These are phyloP conservation scores for Empidonax traillii DNA, from an alignment of 2,113 vertebrate species.

Conservation along the genomic window DNA sequence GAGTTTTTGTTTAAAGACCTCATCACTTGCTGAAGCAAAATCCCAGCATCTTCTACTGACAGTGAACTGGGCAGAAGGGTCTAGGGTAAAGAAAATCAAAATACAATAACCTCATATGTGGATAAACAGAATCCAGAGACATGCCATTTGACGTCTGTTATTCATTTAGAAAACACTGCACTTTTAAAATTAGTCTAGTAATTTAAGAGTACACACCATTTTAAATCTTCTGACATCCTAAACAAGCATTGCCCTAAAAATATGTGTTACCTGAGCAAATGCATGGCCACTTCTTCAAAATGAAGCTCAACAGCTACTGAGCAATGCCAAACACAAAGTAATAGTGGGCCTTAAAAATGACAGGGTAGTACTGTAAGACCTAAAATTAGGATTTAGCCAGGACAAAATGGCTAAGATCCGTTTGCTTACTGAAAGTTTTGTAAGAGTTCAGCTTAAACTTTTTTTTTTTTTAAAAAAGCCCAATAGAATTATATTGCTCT, in stretches of 20 bases:
- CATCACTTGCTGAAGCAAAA: slow-evolving; percentile 90
- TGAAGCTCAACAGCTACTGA: neutral
- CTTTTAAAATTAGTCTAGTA: neutral
- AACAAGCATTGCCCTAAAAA: neutral
- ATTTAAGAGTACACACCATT: neutral
- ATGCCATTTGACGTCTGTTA: neutral
- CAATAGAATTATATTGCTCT: neutral
- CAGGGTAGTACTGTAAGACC: neutral
- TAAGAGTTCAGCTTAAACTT: neutral
- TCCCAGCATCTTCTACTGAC: slow-evolving; percentile 84
- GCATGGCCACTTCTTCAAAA: neutral
- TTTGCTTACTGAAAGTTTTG: rapidly evolving
- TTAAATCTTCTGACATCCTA: neutral
- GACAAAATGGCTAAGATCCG: neutral
- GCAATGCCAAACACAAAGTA: neutral
- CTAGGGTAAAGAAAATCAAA: slow-evolving; percentile 66
- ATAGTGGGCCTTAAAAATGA: neutral
- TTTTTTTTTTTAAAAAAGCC: neutral
- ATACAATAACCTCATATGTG: neutral
- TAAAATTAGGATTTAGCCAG: neutral
- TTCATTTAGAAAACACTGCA: neutral
- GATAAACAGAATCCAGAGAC: neutral
- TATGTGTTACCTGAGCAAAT: neutral
- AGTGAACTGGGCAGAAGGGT: slow-evolving; percentile 90
- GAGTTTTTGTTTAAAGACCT: slow-evolving; percentile 81